Percentiles rank a stretch among this genome's conserved stretches.
phyloP scores from a whole-genome alignment of 2,797 vertebrate species.

The Rhinichthys osculus region DNA sequence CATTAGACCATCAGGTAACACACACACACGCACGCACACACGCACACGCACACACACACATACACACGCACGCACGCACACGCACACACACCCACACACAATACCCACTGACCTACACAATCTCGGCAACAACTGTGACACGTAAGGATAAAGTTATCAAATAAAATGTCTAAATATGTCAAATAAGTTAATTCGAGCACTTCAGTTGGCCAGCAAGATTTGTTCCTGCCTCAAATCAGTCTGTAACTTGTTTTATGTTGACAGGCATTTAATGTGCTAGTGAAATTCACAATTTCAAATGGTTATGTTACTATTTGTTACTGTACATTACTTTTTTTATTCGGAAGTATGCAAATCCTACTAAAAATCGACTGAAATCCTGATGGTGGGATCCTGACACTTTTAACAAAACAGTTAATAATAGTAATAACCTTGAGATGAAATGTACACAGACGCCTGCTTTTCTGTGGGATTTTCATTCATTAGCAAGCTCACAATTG shows the following conservation, averaged over 20 bases:
- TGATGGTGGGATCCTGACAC: neutral
- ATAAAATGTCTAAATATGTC: neutral
- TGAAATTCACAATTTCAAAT: neutral
- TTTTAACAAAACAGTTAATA: neutral
- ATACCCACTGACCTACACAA: neutral
- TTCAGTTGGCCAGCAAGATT: neutral
- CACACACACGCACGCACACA: neutral
- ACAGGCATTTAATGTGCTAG: neutral
- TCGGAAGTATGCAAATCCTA: neutral
- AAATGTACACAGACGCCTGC: neutral
- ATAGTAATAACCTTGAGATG: neutral
- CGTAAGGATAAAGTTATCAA: neutral
- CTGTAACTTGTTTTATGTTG: neutral
- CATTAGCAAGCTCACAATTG: neutral
- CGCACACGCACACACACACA: no score
- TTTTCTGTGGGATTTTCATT: neutral
- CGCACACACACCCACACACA: no score
- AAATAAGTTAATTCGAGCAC: neutral
- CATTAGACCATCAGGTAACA: neutral
- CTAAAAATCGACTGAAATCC: neutral
- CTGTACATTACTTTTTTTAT: neutral
- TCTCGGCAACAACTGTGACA: neutral
- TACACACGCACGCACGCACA: no score
- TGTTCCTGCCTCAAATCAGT: neutral
- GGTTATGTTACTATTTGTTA: neutral